Evolutionary conservation across 2,888 invertebrate species (phyloP).

Genomic region (Harmothoe impar): DNA sequence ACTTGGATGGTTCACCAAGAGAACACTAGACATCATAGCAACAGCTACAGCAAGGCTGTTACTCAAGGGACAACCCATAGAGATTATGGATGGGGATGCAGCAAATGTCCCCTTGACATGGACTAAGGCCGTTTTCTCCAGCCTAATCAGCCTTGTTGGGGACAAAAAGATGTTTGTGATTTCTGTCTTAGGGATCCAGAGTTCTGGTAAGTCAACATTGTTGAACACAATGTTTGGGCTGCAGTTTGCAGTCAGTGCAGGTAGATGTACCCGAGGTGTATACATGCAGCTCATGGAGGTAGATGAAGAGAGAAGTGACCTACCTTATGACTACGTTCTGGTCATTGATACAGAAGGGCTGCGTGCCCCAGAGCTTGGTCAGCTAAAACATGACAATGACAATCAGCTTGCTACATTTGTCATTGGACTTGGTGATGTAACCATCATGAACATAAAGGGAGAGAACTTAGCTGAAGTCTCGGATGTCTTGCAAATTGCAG

Average conservation of each 20-base stretch:
- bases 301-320: not conserved
- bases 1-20: not conserved
- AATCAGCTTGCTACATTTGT: slow-evolving; percentile 65
- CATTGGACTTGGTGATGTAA: slow-evolving; percentile 62
- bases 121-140: slow-evolving; percentile 53
- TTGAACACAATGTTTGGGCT: slow-evolving; percentile 65
- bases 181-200: slow-evolving; percentile 64
- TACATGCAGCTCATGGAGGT: slow-evolving; percentile 58
- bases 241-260: slow-evolving; percentile 65
- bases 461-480: slow-evolving; percentile 54
- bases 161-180: slow-evolving; percentile 60
- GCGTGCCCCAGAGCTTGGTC: slow-evolving; percentile 6
- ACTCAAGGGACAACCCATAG: slow-evolving; percentile 54
- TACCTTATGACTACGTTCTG: slow-evolving; percentile 40
- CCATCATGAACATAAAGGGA: slow-evolving; percentile 61
- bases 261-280: slow-evolving; percentile 63
- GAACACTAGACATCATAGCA: not conserved
- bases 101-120: slow-evolving; percentile 45
- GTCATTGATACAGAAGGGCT: slow-evolving; percentile 61
- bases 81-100: slow-evolving; percentile 65
- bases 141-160: slow-evolving; percentile 18
- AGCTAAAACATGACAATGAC: slow-evolving; percentile 60
- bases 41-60: slow-evolving; percentile 51
- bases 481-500: slow-evolving; percentile 63
- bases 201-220: slow-evolving; percentile 66